These are phyloP conservation scores for Zoanthus sansibaricus DNA, from an alignment of 92 coral and sea anemone species.

Conservation along the genomic window DNA sequence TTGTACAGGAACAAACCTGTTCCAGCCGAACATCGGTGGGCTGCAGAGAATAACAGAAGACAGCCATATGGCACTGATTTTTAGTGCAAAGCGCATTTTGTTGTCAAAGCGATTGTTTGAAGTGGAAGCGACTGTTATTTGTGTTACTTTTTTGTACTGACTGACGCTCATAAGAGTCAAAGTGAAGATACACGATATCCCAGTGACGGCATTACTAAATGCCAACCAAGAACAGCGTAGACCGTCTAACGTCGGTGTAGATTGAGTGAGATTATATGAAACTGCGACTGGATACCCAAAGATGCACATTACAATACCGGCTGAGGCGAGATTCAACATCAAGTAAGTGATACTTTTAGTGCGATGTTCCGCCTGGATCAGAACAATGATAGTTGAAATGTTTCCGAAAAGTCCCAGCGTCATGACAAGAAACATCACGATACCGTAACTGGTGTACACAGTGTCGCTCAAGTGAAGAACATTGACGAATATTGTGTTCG, in stretches of 20 bases:
- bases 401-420: constrained; percentile 62
- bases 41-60: neutral
- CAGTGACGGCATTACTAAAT: neutral
- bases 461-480: neutral
- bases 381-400: constrained; percentile 43
- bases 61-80: constrained; percentile 26
- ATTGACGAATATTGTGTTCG: too few species aligned
- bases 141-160: constrained; percentile 6
- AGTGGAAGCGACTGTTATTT: neutral
- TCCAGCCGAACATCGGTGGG: constrained; percentile 74
- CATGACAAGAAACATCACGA: constrained; percentile 55
- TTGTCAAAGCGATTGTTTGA: neutral
- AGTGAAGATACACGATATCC: neutral
- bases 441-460: constrained; percentile 51
- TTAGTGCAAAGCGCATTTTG: neutral
- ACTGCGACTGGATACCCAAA: constrained; percentile 7
- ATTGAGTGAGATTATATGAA: neutral
- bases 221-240: constrained; percentile 2
- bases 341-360: constrained; percentile 39
- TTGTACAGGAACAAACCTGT: constrained; percentile 49
- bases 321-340: constrained; percentile 44
- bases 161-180: neutral
- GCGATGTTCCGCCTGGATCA: constrained; percentile 54
- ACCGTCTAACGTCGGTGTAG: neutral
- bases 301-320: neutral